phyloP scores from a whole-genome alignment of 2,113 vertebrate genomes.

The rabbit (Oryctolagus cuniculus) region DNA sequence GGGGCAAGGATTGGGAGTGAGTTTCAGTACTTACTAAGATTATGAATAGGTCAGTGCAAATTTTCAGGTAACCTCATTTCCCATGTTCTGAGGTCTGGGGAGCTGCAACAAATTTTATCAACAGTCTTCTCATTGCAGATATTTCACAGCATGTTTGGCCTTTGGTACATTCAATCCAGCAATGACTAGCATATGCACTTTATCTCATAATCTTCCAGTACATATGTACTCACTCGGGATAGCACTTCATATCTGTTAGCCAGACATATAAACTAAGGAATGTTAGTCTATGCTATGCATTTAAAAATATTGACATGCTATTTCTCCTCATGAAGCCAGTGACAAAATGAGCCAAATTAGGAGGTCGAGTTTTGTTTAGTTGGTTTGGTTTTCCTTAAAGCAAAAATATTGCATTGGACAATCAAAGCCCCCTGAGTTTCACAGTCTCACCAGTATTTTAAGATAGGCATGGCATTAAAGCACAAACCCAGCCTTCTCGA shows the following conservation, averaged over 20 bases:
- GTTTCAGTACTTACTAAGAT: conserved; percentile 57
- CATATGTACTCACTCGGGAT: neutral
- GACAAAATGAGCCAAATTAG: conserved; percentile 35
- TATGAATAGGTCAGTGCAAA: conserved; percentile 40
- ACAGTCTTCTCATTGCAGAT: conserved; percentile 35
- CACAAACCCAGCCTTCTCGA: conserved; percentile 26
- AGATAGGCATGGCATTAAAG: conserved; percentile 44
- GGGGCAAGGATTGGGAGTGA: neutral
- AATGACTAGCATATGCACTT: conserved; percentile 27
- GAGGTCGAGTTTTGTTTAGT: conserved; percentile 65
- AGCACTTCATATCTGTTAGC: conserved; percentile 43
- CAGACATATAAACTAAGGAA: conserved; percentile 57
- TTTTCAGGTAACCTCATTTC: conserved; percentile 41
- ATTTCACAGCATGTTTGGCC: conserved; percentile 38
- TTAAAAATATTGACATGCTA: conserved; percentile 45
- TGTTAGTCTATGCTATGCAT: conserved; percentile 45
- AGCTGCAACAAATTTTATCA: conserved; percentile 44
- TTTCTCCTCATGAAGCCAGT: conserved; percentile 7
- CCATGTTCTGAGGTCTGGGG: conserved; percentile 7
- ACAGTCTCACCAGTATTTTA: conserved; percentile 54
- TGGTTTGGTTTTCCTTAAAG: conserved; percentile 59
- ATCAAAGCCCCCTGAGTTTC: conserved; percentile 38
- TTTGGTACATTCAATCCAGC: conserved; percentile 39
- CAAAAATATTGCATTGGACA: conserved; percentile 41
- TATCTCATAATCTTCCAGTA: conserved; percentile 31